Base-by-base conservation (phyloP, 2,888 invertebrate species). In the Noctua janthe region DNA sequence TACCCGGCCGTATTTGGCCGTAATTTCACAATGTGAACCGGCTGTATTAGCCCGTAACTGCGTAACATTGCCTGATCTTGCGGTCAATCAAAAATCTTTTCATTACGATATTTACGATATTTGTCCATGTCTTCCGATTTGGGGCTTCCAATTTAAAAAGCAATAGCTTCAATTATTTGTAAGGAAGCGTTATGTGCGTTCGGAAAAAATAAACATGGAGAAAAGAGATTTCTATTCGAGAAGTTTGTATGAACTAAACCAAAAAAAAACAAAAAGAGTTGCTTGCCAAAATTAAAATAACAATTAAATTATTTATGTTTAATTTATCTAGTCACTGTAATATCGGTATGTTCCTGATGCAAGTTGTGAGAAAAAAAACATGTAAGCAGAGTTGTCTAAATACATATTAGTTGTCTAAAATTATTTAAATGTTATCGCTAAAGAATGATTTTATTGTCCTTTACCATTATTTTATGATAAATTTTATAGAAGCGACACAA, bases 341-440 rank as follows among this genome's bases (percentile, higher is more conserved):
- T 90, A 88, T 91, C 88, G 86, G 84, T 89, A 93, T 91, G 94
- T 94, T 94, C 93, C 94, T 94, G 90, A 76, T 82, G 86, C 80
- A 91, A 89, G 93, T 94, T 94, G 93, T 94, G 94, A 93, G 80
- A 86, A 79, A 67, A 29, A 67, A 88, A 54, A 86, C 84, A 76
- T 54, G 71, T 78, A 87, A 70, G 76, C 74, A 76, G 64, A 81
- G 70, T 73, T 80, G 43, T 80, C 15, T 74, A 56, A 71, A 71
- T 83, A 39, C 39, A 39, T 5, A 86, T 78, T 78, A 47, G 49
- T 59, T 86, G 56, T 72, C n/a, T 54, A 39, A 64, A 76, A 72
- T 86, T 77, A 83, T 84, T 76, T 72, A 54, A 71, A 69, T 62
- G 51, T 66, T 79, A 77, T 71, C 54, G 51, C 66, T 88, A 56